phyloP scores from a whole-genome alignment of 2,797 vertebrate genomes.

The Pangasius macronema region DNA sequence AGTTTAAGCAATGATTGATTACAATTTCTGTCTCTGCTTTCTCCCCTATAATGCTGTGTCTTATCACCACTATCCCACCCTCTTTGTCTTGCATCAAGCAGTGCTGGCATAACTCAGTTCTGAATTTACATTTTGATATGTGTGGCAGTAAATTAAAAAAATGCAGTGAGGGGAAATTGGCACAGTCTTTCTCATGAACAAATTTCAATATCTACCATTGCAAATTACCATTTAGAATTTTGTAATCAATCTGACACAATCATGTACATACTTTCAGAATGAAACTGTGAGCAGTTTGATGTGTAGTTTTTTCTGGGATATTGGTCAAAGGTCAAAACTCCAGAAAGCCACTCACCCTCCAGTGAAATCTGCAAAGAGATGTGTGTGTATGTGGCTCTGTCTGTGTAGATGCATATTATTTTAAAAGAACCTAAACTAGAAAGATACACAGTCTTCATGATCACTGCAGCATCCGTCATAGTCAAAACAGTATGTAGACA shows the following conservation, averaged over 20 bases:
- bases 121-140: background rate
- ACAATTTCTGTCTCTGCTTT: background rate
- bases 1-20: background rate
- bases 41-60: background rate
- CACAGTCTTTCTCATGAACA: background rate
- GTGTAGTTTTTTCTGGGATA: background rate
- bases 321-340: background rate
- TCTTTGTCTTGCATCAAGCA: background rate
- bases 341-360: background rate
- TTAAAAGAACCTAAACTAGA: background rate
- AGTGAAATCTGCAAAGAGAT: background rate
- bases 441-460: background rate
- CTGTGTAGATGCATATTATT: background rate
- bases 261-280: background rate
- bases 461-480: constrained; percentile 2
- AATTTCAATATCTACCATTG: background rate
- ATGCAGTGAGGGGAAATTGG: background rate
- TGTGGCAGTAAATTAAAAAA: background rate
- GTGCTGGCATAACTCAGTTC: background rate
- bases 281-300: background rate
- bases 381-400: background rate
- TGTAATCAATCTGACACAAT: background rate
- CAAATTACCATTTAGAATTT: background rate
- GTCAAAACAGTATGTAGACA: constrained; percentile 32
- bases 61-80: background rate